Conservation (phyloP, 2,797 vertebrate genomes). For the Phrynocephalus forsythii region DNA sequence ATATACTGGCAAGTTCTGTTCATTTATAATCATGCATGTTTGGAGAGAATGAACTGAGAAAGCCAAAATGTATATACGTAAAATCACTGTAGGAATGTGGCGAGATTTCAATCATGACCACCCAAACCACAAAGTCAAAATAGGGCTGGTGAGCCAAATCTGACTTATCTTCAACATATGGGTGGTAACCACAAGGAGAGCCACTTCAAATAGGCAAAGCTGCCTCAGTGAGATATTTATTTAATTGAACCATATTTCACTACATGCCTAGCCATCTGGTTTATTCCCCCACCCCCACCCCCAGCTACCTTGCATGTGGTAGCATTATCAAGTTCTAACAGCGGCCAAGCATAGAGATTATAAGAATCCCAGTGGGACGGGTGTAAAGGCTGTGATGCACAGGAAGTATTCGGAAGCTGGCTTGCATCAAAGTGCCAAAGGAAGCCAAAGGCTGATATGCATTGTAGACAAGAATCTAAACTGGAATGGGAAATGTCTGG, state of each 20-base stretch:
- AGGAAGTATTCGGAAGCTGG: neutral
- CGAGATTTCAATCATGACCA: conserved; percentile 27
- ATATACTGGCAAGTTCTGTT: conserved; percentile 58
- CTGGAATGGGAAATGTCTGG: too few relatives aligned
- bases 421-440: neutral
- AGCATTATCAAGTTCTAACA: neutral
- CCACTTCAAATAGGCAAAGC: neutral
- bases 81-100: conserved; percentile 36
- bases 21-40: conserved; percentile 36
- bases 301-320: neutral
- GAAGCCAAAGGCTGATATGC: too few relatives aligned
- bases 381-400: neutral
- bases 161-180: neutral
- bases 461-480: too few relatives aligned
- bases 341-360: neutral
- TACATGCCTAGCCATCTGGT: neutral
- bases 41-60: conserved; percentile 49
- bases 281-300: neutral
- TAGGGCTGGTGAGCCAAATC: neutral
- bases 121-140: neutral
- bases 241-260: neutral
- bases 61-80: conserved; percentile 31
- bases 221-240: neutral
- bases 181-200: neutral
- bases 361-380: too few relatives aligned